phyloP scores from a whole-genome alignment of 2,113 vertebrate species.

The Odocoileus virginianus region DNA sequence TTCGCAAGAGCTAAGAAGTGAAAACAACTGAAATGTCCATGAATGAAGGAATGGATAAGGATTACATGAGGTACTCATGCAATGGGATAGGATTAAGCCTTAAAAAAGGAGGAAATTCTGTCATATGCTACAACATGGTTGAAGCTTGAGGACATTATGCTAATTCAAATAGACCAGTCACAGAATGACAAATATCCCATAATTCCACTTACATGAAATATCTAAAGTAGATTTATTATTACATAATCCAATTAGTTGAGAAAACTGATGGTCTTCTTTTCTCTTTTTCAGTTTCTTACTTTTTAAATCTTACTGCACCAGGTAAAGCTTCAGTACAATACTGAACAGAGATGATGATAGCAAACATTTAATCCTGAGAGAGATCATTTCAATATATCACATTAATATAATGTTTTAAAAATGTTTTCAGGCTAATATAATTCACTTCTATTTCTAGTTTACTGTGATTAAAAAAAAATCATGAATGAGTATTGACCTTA shows the following conservation, averaged over 20 bases:
- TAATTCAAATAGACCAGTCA: neutral
- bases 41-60: neutral
- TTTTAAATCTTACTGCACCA: neutral
- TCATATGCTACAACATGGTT: neutral
- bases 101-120: neutral
- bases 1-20: neutral
- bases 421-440: neutral
- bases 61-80: neutral
- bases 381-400: neutral
- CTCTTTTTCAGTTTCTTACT: neutral
- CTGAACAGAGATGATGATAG: neutral
- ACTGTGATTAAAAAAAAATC: neutral
- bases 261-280: neutral
- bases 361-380: neutral
- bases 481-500: neutral
- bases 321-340: neutral
- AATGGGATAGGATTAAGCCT: neutral
- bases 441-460: neutral
- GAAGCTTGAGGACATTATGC: neutral
- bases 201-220: neutral
- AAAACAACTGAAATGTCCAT: neutral
- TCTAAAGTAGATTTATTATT: neutral
- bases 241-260: neutral
- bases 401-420: neutral
- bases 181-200: neutral